Evolutionary conservation across 1,140 invertebrate species (phyloP), one percentile per base, ranked within the genome.

Genomic region (Caerostris extrusa): DNA sequence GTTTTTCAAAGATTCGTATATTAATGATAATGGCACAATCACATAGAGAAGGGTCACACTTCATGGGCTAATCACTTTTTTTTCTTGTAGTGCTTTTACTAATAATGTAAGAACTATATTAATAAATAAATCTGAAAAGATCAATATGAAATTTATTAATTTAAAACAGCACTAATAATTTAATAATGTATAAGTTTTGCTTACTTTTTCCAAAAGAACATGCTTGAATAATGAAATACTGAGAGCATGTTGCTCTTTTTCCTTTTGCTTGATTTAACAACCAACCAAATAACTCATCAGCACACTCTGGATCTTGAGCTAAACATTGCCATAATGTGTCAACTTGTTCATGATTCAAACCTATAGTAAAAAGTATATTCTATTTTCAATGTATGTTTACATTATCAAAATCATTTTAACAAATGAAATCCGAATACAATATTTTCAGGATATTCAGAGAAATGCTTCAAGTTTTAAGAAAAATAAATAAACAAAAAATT

Each of bases 251-350:
- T 98, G 97, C n/a, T 99, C 98, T n/a, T 98, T n/a, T 96, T 89
- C 96, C 96, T 60, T 95, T 92, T 0, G 98, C 98, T 96, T 99
- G 98, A 17, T 97, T 98, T 7, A 98, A 96, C 64, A 99, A 96
- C 98, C 98, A 99, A 94, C 97, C 98, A 95, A 99, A 98, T 19
- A 99, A 97, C 95, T 99, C 98, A 95, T 99, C 98, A 0, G 98
- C 97, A 95, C 98, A 98, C 93, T 98, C 97, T 0, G 97, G 96
- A 96, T 98, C 98, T 69, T 97, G 97, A 0, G 98, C 98, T 57
- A 99, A 96, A 96, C 98, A 99, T 94, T 97, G 97, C 98, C 98
- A 99, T 7, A 99, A 95, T 34, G 97, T 97, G 95, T 99, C 98
- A 34, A 99, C 97, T 96, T 99, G 98, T 89, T 98, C 98, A 81